phyloP scores from a whole-genome alignment of 1,140 invertebrate genomes.

The Lepidurus couesii region DNA sequence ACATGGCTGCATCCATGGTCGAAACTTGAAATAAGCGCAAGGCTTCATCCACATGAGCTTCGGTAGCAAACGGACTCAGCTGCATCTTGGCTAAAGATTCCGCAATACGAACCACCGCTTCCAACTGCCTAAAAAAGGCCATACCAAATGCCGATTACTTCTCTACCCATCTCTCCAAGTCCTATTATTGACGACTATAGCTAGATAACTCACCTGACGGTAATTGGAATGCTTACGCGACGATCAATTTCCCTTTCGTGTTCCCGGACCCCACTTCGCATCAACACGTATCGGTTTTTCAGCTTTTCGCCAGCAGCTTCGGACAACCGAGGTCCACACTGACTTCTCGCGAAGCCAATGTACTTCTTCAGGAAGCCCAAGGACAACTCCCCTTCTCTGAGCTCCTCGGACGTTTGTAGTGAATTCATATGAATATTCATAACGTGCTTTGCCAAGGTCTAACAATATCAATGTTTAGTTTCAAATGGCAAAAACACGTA shows the following conservation, averaged over 20 bases:
- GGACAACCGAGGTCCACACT: constrained; percentile 85
- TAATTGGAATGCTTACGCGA: constrained; percentile 81
- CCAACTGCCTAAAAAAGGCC: constrained; percentile 67
- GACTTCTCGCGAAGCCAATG: constrained; percentile 80
- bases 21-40: constrained; percentile 98
- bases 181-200: neutral
- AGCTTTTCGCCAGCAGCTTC: constrained; percentile 84
- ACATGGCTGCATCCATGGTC: constrained; percentile 90
- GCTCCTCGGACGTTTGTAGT: constrained; percentile 57
- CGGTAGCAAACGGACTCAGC: constrained; percentile 83
- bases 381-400: constrained; percentile 71
- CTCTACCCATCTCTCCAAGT: no score
- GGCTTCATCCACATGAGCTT: constrained; percentile 91
- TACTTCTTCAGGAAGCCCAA: constrained; percentile 86
- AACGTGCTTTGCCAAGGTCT: constrained; percentile 92
- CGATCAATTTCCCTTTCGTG: constrained; percentile 77
- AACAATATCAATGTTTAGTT: constrained; percentile 36
- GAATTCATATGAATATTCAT: constrained; percentile 94
- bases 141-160: no score
- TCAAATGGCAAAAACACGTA: constrained; percentile 22
- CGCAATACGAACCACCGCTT: constrained; percentile 93
- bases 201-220: constrained; percentile 62
- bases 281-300: constrained; percentile 90
- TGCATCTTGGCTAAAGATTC: constrained; percentile 98
- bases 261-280: constrained; percentile 75